A percentile compares a stretch with the other conserved stretches of the same genome.
These are phyloP conservation scores for Percopsis transmontana DNA, from an alignment of 2,113 vertebrate genomes.

Conservation along the genomic window DNA sequence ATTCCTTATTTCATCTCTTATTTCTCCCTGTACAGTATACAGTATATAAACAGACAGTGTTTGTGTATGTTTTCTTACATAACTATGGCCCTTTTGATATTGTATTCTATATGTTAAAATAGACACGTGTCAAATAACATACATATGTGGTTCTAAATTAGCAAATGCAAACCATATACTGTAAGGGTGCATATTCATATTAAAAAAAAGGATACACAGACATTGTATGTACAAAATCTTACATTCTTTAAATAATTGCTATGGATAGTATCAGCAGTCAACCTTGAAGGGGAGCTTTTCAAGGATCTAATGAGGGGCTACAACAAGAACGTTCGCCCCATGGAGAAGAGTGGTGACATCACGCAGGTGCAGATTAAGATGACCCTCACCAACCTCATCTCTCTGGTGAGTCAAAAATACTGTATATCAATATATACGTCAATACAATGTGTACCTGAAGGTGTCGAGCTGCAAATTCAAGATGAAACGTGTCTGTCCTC, in stretches of 20 bases:
- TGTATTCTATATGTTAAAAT: too few relatives aligned
- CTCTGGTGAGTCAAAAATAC: conserved; percentile 80
- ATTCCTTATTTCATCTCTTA: too few relatives aligned
- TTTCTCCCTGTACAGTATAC: too few relatives aligned
- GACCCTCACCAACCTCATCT: conserved; percentile 96
- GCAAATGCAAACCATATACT: too few relatives aligned
- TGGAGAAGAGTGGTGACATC: conserved; percentile 73
- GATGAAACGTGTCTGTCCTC: conserved; percentile 20
- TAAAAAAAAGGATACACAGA: neutral
- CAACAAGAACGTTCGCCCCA: conserved; percentile 83
- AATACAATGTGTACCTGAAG: neutral
- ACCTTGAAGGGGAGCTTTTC: conserved; percentile 89
- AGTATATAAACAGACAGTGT: too few relatives aligned
- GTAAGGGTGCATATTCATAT: neutral
- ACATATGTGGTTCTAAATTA: too few relatives aligned
- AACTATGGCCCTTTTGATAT: too few relatives aligned
- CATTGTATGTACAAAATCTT: neutral
- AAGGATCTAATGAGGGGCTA: conserved; percentile 87
- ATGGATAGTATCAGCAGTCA: conserved; percentile 69
- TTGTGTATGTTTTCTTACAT: too few relatives aligned
- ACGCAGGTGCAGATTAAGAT: conserved; percentile 89
- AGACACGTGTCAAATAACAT: too few relatives aligned
- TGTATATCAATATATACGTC: conserved; percentile 45
- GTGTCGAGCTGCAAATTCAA: neutral
- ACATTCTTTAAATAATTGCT: neutral